Base-by-base conservation (phyloP, 23 tunicate genomes). In the Clavelina lepadiformis region DNA sequence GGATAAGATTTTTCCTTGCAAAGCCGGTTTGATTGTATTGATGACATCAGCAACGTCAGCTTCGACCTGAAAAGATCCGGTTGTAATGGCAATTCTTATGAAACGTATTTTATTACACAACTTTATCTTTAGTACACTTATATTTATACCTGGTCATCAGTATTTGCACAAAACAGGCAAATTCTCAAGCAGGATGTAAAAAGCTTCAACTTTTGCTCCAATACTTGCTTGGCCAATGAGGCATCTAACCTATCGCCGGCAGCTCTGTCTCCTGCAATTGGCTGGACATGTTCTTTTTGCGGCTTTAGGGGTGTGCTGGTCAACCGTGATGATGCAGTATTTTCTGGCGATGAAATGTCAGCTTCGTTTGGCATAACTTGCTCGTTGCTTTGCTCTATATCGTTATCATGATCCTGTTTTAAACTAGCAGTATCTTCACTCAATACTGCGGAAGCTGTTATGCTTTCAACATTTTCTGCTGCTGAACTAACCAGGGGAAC, bases 171-270 rank as follows among this genome's bases (percentile, higher is more conserved):
- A 36, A 70, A 66, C 2, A 87, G 68, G 37, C 79, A 73, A 28
- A 87, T 52, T 30, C 77, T 58, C 58, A 87, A 44, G 31, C 80
- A 71, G 8, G 86, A 73, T 24, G 86, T 45, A 34, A 87, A 73
- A n/a, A 87, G 50, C 13, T 68, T 21, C 8, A 87, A 51, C 61
- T 87, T 79, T 47, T 37, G 25, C n/a, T 73, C 67, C 72, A 78
- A 37, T 2, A 74, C 55, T 18, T 46, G 54, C 27, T 71, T 35
- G 28, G 49, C 56, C 58, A 56, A 31, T 38, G 31, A 73, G 13
- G 29, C 28, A 37, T 66, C 72, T 24, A 66, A 35, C 8, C 28
- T 37, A 22, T 46, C 35, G 6, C 28, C 30, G 4, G 72, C 72
- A 28, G 46, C 47, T 11, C 49, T 8, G 36, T 46, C 56, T 3